A percentile compares a stretch with the other conserved stretches of the same genome.
These are phyloP conservation scores for Hyphantria cunea DNA, from an alignment of 1,140 invertebrate species.

Conservation along the genomic window DNA sequence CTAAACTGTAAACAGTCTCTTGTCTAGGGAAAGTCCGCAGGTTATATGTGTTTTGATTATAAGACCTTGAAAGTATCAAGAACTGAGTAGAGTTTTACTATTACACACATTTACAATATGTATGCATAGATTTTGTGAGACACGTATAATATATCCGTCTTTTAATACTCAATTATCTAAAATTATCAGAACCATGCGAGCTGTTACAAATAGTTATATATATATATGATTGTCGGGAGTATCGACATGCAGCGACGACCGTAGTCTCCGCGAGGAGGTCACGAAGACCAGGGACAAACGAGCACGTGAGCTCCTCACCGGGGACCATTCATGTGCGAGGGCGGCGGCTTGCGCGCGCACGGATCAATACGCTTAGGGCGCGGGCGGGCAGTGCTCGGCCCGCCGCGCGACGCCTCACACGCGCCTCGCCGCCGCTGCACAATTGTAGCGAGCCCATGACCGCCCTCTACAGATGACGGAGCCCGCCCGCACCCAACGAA, in stretches of 20 bases:
- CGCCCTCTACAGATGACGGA: constrained; percentile 74
- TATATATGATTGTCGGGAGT: constrained; percentile 8
- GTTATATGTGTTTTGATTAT: too few relatives aligned
- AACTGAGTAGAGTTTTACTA: too few relatives aligned
- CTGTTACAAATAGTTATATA: neutral
- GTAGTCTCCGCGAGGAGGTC: constrained; percentile 36
- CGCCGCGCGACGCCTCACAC: constrained; percentile 64
- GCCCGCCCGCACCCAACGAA: constrained; percentile 53
- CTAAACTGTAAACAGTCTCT: too few relatives aligned
- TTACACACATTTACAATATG: too few relatives aligned
- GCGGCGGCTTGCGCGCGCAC: constrained; percentile 72
- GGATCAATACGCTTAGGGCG: constrained; percentile 57
- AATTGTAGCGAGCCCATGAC: constrained; percentile 58
- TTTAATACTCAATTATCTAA: too few relatives aligned
- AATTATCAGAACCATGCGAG: neutral
- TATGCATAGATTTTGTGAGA: too few relatives aligned
- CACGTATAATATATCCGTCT: too few relatives aligned
- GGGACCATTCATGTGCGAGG: constrained; percentile 71
- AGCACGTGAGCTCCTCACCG: constrained; percentile 63
- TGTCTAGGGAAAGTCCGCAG: too few relatives aligned
- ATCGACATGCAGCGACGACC: constrained; percentile 34
- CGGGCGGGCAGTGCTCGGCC: constrained; percentile 65
- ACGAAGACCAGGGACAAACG: constrained; percentile 36
- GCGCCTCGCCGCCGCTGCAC: constrained; percentile 46
- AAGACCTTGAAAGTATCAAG: too few relatives aligned